Conservation (phyloP, 2,888 invertebrate genomes). For the Mycalesis mineus region DNA sequence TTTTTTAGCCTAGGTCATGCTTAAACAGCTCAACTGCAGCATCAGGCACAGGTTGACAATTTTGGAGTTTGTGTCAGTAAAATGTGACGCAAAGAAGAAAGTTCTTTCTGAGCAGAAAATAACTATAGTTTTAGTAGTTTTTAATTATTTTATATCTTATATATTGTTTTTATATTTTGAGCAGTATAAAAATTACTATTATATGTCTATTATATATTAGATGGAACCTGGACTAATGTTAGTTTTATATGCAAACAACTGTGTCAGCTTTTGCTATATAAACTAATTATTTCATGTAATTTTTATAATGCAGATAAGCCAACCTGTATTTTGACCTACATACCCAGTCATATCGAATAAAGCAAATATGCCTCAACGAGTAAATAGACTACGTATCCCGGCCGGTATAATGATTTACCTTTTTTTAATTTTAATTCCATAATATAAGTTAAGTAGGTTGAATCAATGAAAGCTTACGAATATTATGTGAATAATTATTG, state of each 20-base stretch:
- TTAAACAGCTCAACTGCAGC: too few species aligned
- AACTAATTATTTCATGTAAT: slow-evolving; percentile 1
- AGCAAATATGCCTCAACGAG: slow-evolving; percentile 22
- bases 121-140: too few species aligned
- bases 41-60: too few species aligned
- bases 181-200: too few species aligned
- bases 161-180: too few species aligned
- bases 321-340: slow-evolving; percentile 25
- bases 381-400: slow-evolving; percentile 17
- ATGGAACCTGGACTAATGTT: too few species aligned
- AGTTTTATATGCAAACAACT: not conserved
- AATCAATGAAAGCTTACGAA: not conserved
- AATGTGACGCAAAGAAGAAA: too few species aligned
- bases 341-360: slow-evolving; percentile 21
- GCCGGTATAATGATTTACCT: slow-evolving; percentile 10
- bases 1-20: too few species aligned
- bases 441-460: not conserved
- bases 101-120: too few species aligned
- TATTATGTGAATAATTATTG: not conserved
- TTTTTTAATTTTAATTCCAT: slow-evolving; percentile 14
- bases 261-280: not conserved
- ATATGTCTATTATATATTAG: too few species aligned
- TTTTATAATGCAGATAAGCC: slow-evolving; percentile 20
- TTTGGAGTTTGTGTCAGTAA: too few species aligned
- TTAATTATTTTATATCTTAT: too few species aligned